Evolutionary conservation across 2,113 vertebrate species (phyloP).

Genomic region (Corydoras sp.): DNA sequence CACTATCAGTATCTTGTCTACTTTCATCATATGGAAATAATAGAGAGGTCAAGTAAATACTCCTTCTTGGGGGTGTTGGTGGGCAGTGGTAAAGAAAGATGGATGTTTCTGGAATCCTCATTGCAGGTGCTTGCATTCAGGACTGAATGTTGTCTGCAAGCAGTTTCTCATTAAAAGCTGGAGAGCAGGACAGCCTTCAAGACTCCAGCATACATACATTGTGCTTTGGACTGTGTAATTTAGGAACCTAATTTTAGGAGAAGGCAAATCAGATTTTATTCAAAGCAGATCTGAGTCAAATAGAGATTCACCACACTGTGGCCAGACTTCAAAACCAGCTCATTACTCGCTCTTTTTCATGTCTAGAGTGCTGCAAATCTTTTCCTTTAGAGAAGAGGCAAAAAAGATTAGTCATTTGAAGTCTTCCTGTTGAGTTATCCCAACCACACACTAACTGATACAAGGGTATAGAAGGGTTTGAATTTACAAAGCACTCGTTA

Average conservation of each 20-base stretch:
- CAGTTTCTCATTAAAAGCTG: constrained; percentile 64
- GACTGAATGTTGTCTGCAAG: constrained; percentile 52
- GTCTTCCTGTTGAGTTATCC: constrained; percentile 43
- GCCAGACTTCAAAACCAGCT: constrained; percentile 66
- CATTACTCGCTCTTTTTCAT: constrained; percentile 65
- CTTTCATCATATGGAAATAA: constrained; percentile 55
- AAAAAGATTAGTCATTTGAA: constrained; percentile 48
- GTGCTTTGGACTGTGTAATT: constrained; percentile 67
- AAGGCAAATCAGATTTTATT: constrained; percentile 71
- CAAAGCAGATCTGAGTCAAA: constrained; percentile 70
- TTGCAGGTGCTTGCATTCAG: constrained; percentile 70
- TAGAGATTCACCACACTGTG: constrained; percentile 69
- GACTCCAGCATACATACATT: constrained; percentile 56
- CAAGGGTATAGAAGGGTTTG: not conserved
- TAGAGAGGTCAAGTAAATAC: constrained; percentile 57
- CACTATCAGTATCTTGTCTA: constrained; percentile 41
- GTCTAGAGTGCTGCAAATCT: constrained; percentile 67
- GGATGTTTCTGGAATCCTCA: constrained; percentile 58
- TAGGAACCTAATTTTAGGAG: constrained; percentile 63
- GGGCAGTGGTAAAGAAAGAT: constrained; percentile 60
- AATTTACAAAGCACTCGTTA: constrained; percentile 18
- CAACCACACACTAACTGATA: constrained; percentile 30
- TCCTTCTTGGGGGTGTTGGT: constrained; percentile 54
- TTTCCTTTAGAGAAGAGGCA: constrained; percentile 50
- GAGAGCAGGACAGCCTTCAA: constrained; percentile 57